Evolutionary conservation across 2,113 vertebrate genomes (phyloP), one percentile per base, ranked within the genome.

Genomic region (Oncorhynchus mykiss): DNA sequence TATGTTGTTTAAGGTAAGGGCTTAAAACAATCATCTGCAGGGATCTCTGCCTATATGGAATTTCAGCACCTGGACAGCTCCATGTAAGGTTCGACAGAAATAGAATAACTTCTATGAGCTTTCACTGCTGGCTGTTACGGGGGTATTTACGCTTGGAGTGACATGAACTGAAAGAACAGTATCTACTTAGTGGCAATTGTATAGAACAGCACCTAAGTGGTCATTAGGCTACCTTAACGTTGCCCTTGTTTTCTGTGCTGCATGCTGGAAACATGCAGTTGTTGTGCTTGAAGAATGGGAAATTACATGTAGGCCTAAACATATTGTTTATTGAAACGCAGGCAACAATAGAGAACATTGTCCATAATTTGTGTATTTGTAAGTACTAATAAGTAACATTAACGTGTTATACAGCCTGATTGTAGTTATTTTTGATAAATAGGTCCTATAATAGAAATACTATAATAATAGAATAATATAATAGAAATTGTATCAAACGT

Each of bases 21-120:
- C 4, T 54, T 54, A 13, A 14, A 54, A 54, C 49, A 54, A 5
- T 54, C 16, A 4, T 14, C 14, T 14, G 49, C 12, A 3, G 59
- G 59, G 20, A 62, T 62, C 59, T 22, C n/a, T 71, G 7, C 14
- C 22, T 39, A 7, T 65, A 8, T 5, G 12, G 8, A 22, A 64
- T 78, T 87, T 87, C 87, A 89, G 87, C 84, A 89, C 87, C 72
- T 81, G 87, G 87, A 89, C 87, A 89, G 87, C 85, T 82, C 87
- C 87, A 24, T 16, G 51, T 70, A 48, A 64, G 20, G 48, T n/a
- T 24, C 18, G 62, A 2, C 1, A 54, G 49, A 16, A 54, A 54
- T 54, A 4, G 12, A 13, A 18, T 4, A 1, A 18, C 14, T 54
- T 45, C 39, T 45, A 45, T 54, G 14, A 5, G 49, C 49, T 14